Evolutionary conservation across 1,140 invertebrate species (phyloP).

Genomic region (Pseudomyrmex pallidus): DNA sequence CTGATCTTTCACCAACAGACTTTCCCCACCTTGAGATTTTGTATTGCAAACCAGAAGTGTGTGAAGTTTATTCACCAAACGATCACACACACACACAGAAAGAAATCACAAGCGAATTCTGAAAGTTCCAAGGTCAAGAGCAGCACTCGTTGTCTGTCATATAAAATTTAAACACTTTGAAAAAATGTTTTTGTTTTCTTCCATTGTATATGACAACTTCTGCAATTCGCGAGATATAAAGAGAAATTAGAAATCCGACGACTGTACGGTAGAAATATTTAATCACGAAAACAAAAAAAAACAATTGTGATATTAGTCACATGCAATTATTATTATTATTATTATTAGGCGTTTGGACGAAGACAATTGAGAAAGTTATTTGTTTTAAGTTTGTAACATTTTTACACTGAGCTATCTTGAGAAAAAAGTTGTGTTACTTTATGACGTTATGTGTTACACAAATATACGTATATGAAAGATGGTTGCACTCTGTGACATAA

Average conservation of each 20-base stretch:
- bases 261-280: slow-evolving; percentile 2
- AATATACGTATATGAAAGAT: slow-evolving; percentile 26
- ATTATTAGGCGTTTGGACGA: slow-evolving; percentile 26
- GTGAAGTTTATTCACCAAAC: too few relatives aligned
- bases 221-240: background rate
- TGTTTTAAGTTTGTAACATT: slow-evolving; percentile 17
- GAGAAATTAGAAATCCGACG: slow-evolving; percentile 26
- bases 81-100: too few relatives aligned
- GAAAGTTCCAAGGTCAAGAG: slow-evolving; percentile 58
- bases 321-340: slow-evolving; percentile 27
- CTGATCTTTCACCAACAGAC: slow-evolving; percentile 6
- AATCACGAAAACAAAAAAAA: slow-evolving; percentile 10
- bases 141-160: slow-evolving; percentile 57
- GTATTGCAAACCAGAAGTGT: too few relatives aligned
- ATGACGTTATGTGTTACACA: slow-evolving; percentile 32
- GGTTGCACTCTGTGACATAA: slow-evolving; percentile 2
- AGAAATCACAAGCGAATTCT: background rate
- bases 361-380: background rate
- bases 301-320: slow-evolving; percentile 48
- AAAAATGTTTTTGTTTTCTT: background rate
- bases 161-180: background rate
- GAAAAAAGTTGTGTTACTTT: slow-evolving; percentile 45
- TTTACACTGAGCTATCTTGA: slow-evolving; percentile 12
- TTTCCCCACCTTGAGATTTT: background rate
- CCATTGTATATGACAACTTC: background rate